Conservation (phyloP, 2,888 invertebrate genomes). For the Miltochrista miniata region DNA sequence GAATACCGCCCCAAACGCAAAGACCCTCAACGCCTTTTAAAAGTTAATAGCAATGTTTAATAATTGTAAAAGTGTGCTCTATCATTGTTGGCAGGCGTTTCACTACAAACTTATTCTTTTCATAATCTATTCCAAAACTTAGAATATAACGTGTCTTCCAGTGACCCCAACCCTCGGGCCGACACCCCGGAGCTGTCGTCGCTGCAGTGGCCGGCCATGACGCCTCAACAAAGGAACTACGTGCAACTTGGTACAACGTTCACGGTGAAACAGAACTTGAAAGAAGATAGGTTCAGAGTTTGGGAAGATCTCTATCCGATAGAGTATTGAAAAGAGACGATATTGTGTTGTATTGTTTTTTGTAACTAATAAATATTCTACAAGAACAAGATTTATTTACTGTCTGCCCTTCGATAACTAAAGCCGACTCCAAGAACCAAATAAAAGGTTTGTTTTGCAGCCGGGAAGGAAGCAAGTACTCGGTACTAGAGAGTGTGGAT, state of each 20-base stretch:
- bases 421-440: too few relatives aligned
- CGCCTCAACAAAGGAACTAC: conserved; percentile 45
- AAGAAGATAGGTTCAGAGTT: conserved; percentile 48
- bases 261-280: conserved; percentile 43
- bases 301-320: conserved; percentile 66
- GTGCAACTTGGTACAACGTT: conserved; percentile 44
- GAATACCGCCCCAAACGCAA: too few relatives aligned
- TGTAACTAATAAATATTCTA: too few relatives aligned
- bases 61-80: background rate
- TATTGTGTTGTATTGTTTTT: too few relatives aligned
- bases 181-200: conserved; percentile 36
- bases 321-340: conserved; percentile 41
- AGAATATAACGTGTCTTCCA: conserved; percentile 26
- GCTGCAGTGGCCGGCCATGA: conserved; percentile 54
- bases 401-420: too few relatives aligned
- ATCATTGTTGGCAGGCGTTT: background rate
- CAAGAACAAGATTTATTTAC: too few relatives aligned
- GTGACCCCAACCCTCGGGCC: conserved; percentile 50
- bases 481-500: too few relatives aligned
- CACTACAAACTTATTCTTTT: background rate
- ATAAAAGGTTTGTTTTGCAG: too few relatives aligned
- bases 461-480: too few relatives aligned
- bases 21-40: background rate
- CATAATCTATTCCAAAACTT: background rate
- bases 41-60: background rate